Conservation (phyloP, 2,888 invertebrate genomes). For the Hydrotaea cyrtoneurina region DNA sequence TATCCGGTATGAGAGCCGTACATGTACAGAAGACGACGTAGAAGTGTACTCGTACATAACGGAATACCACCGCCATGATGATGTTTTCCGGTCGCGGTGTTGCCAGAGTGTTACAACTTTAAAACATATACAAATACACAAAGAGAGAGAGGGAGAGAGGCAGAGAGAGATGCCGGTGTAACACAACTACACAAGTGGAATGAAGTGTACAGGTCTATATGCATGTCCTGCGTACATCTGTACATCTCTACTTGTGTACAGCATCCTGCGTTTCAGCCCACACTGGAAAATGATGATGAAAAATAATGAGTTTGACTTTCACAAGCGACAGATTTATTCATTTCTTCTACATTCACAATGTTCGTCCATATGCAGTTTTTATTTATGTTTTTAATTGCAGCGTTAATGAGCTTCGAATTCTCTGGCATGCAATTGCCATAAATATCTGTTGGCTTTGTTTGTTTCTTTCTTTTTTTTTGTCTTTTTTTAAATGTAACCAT, state of each 20-base stretch:
- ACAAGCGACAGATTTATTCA: not conserved
- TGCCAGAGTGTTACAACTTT: constrained; percentile 22
- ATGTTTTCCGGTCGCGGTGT: constrained; percentile 48
- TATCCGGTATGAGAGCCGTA: constrained; percentile 37
- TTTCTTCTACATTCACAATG: not conserved
- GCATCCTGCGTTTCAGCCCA: not conserved
- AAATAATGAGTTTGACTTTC: constrained; percentile 22
- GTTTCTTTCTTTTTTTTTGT: not conserved
- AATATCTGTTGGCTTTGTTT: not conserved
- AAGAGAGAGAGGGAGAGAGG: too few species aligned
- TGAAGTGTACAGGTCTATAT: not conserved
- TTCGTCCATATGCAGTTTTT: constrained; percentile 2
- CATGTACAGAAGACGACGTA: constrained; percentile 12
- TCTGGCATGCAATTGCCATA: not conserved
- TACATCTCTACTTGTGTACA: too few species aligned
- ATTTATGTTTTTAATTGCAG: constrained; percentile 8
- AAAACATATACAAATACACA: too few species aligned
- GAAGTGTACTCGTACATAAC: constrained; percentile 39
- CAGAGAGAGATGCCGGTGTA: too few species aligned
- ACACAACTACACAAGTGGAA: not conserved
- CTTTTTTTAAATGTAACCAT: not conserved
- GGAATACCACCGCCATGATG: constrained; percentile 55
- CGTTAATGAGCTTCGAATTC: constrained; percentile 21
- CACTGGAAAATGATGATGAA: not conserved
- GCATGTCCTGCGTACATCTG: constrained; percentile 8